phyloP scores from a whole-genome alignment of 1,140 invertebrate genomes.

The Eupeodes corollae region DNA sequence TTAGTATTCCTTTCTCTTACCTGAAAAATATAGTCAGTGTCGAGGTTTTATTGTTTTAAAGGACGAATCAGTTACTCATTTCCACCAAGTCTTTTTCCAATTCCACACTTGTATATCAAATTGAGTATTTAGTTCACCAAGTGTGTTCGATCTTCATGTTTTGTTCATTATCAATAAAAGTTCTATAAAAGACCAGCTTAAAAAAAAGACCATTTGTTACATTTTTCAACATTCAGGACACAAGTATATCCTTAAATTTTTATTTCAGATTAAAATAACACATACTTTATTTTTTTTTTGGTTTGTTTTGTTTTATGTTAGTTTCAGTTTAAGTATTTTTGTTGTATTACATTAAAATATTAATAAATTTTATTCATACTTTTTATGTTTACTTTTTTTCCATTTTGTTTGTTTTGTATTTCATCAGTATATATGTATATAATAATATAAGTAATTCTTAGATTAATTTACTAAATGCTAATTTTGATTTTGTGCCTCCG shows the following conservation, averaged over 20 bases:
- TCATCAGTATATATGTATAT: not conserved
- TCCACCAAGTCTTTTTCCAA: too few species aligned
- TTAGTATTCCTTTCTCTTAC: too few species aligned
- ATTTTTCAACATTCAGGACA: not conserved
- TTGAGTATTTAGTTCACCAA: too few species aligned
- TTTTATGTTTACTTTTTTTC: too few species aligned
- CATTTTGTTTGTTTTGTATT: not conserved
- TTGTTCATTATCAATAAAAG: too few species aligned
- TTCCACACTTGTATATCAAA: too few species aligned
- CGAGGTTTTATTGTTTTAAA: too few species aligned
- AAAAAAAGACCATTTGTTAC: not conserved
- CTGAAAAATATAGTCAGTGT: too few species aligned
- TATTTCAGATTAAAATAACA: not conserved
- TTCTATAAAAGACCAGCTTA: too few species aligned
- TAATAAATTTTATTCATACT: too few species aligned
- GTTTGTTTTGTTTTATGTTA: not conserved
- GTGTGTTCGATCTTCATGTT: too few species aligned
- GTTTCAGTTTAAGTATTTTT: not conserved
- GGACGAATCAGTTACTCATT: too few species aligned
- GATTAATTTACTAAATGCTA: not conserved
- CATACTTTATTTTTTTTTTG: slow-evolving; percentile 1
- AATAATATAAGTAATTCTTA: not conserved
- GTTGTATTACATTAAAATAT: not conserved
- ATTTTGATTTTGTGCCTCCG: slow-evolving; percentile 3
- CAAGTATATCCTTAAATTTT: not conserved